Evolutionary conservation across 2,113 vertebrate species (phyloP).

Genomic region (Grammatotria lemairii): DNA sequence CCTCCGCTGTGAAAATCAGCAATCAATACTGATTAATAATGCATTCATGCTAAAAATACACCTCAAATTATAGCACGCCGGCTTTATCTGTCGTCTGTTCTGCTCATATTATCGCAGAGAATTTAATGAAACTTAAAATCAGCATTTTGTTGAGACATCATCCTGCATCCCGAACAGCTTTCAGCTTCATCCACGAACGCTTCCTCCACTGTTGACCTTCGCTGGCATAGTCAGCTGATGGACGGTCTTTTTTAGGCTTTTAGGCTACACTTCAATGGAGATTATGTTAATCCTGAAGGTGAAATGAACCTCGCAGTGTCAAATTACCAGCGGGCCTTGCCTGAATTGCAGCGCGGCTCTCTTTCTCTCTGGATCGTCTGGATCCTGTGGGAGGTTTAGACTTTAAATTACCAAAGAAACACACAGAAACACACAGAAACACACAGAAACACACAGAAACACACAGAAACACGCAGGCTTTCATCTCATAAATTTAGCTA

Average conservation of each 20-base stretch:
- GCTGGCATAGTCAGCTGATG: neutral
- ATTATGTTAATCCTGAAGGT: constrained; percentile 51
- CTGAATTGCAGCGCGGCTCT: neutral
- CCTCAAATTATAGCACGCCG: neutral
- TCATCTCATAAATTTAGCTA: constrained; percentile 19
- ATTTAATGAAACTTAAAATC: neutral
- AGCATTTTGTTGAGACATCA: neutral
- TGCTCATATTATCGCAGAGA: neutral
- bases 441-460: neutral
- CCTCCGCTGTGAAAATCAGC: neutral
- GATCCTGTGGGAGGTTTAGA: neutral
- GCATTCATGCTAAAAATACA: neutral
- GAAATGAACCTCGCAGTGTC: constrained; percentile 33
- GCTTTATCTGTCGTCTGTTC: neutral
- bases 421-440: neutral
- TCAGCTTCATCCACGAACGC: neutral
- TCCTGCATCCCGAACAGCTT: neutral
- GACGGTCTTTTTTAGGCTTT: neutral
- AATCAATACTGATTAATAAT: neutral
- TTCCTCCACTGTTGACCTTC: neutral
- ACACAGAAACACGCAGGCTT: neutral
- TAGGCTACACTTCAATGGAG: neutral
- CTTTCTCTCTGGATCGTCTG: neutral
- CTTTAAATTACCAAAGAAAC: constrained; percentile 6
- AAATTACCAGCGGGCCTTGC: constrained; percentile 12